Percentiles rank a stretch among this genome's conserved stretches.
Conservation (phyloP, 2,797 vertebrate species). For the Lepilemur ruficaudatus region DNA sequence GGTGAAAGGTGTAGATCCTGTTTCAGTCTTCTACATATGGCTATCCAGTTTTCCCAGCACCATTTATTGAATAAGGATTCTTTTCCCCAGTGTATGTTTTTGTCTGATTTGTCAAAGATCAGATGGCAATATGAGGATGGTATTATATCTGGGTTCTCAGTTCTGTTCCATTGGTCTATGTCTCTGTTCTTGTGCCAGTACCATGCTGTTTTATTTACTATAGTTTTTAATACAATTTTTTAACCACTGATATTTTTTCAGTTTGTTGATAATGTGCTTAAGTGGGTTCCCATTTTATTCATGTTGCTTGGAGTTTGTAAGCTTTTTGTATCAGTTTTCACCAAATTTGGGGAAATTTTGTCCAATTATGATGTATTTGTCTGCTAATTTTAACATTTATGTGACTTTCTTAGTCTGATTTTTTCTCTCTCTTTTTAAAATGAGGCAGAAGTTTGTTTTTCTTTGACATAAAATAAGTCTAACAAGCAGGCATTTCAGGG, state of each 20-base stretch:
- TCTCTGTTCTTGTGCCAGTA: too few species aligned
- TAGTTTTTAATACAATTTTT: background rate
- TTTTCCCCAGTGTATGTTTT: too few species aligned
- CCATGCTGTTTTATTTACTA: too few species aligned
- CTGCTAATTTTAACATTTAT: background rate
- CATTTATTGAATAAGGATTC: too few species aligned
- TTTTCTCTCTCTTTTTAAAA: background rate
- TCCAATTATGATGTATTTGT: background rate
- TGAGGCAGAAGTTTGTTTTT: conserved; percentile 18
- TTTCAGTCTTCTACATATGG: too few species aligned
- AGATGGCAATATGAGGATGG: too few species aligned
- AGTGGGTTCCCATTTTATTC: background rate
- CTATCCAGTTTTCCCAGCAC: too few species aligned
- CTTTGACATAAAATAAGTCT: background rate
- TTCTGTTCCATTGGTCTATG: too few species aligned
- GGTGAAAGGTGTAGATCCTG: too few species aligned
- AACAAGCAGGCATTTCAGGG: background rate
- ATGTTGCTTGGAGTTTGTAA: background rate
- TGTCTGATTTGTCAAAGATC: too few species aligned
- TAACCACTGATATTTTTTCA: background rate
- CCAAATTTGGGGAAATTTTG: background rate
- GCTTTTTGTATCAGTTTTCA: background rate
- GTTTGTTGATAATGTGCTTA: background rate
- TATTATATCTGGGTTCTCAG: too few species aligned
- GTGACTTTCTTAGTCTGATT: background rate